phyloP scores from a whole-genome alignment of 2,113 vertebrate genomes.

The Trogon melanurus region DNA sequence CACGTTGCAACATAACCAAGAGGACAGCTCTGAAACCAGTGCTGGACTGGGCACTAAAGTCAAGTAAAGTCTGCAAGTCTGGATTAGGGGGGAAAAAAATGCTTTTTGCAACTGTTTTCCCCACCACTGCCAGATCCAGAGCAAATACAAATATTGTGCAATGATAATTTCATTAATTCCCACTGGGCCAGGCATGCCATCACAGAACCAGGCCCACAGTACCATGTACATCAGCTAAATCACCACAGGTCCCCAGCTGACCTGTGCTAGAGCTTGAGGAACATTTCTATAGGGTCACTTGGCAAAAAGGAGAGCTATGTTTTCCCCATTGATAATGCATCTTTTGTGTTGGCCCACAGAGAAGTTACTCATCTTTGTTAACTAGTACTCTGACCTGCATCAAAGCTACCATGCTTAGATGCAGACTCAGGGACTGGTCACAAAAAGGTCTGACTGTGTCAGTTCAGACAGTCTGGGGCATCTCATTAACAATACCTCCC shows the following conservation, averaged over 20 bases:
- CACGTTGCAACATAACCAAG: accelerated
- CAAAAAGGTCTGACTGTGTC: not conserved
- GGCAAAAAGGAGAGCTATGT: not conserved
- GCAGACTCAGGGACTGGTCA: not conserved
- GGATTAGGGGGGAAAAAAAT: not conserved
- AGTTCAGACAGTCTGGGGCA: not conserved
- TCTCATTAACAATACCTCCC: not conserved
- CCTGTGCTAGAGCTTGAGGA: not conserved
- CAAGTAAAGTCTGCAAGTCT: not conserved
- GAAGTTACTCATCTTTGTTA: not conserved
- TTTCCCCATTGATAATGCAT: not conserved
- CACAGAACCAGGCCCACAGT: not conserved
- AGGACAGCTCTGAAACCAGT: not conserved
- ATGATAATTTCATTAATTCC: not conserved
- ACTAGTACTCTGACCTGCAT: not conserved
- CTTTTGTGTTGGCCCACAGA: not conserved
- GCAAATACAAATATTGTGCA: not conserved
- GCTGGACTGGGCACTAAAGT: not conserved
- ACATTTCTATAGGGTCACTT: not conserved
- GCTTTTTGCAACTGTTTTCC: not conserved
- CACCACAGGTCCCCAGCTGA: not conserved
- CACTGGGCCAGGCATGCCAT: not conserved
- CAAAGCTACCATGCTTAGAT: not conserved
- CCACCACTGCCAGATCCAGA: not conserved
- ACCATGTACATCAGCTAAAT: not conserved